A percentile compares a stretch with the other conserved stretches of the same genome.
Conservation (phyloP, 2,113 vertebrate species). For the Natator depressus region DNA sequence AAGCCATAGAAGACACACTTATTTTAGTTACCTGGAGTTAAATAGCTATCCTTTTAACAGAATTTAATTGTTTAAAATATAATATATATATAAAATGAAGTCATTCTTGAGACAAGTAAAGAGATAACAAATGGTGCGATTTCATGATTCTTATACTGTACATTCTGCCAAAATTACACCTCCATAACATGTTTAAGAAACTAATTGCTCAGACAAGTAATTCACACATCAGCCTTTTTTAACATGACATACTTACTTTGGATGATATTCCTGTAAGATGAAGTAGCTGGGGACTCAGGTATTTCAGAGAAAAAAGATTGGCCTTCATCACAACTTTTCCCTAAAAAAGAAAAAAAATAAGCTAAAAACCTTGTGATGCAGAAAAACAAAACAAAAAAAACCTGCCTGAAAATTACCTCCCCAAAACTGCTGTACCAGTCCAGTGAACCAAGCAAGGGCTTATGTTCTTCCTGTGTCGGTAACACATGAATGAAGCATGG, state of each 20-base stretch:
- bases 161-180: background rate
- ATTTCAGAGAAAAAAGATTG: conserved; percentile 87
- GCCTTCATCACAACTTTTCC: conserved; percentile 92
- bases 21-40: background rate
- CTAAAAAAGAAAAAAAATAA: conserved; percentile 61
- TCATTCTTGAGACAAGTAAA: background rate
- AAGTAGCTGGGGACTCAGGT: conserved; percentile 87
- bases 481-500: background rate
- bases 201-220: background rate
- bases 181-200: background rate
- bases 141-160: background rate
- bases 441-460: background rate
- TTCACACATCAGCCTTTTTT: background rate
- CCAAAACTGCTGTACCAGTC: background rate
- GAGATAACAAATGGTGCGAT: background rate
- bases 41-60: background rate
- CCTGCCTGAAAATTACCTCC: background rate
- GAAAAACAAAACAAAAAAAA: background rate
- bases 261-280: conserved; percentile 85
- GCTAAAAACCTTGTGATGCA: background rate
- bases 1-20: background rate
- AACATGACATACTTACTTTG: conserved; percentile 82
- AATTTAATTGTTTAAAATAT: background rate
- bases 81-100: too few relatives aligned
- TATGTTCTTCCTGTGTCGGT: background rate